phyloP scores from a whole-genome alignment of 1,140 invertebrate species.

The Teleopsis dalmanni region DNA sequence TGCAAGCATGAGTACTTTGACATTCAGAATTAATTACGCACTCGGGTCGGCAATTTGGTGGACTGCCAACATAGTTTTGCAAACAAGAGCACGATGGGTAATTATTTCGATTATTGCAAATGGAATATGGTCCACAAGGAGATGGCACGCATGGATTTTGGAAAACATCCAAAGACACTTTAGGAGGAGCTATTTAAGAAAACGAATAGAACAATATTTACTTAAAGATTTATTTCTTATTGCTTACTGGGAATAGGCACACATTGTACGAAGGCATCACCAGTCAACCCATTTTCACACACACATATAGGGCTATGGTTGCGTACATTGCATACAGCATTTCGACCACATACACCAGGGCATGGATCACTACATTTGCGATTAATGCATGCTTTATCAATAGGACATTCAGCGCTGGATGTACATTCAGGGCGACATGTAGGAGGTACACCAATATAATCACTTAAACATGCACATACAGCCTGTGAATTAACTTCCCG shows the following conservation, averaged over 20 bases:
- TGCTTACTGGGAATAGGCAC: slow-evolving; percentile 49
- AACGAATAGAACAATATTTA: slow-evolving; percentile 24
- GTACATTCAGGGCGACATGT: slow-evolving; percentile 69
- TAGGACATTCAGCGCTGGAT: slow-evolving; percentile 65
- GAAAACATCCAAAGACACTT: slow-evolving; percentile 20
- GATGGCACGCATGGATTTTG: slow-evolving; percentile 59
- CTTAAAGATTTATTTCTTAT: slow-evolving; percentile 22
- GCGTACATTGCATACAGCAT: slow-evolving; percentile 64
- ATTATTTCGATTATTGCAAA: slow-evolving; percentile 60
- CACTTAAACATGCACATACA: slow-evolving; percentile 65
- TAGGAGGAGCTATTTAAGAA: slow-evolving; percentile 37
- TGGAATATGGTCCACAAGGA: slow-evolving; percentile 72
- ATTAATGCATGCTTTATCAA: slow-evolving; percentile 65
- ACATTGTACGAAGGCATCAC: slow-evolving; percentile 56
- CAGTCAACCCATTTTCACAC: slow-evolving; percentile 62
- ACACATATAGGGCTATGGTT: slow-evolving; percentile 69
- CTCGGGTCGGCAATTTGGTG: slow-evolving; percentile 70
- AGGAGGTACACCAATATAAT: slow-evolving; percentile 65
- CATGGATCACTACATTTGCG: slow-evolving; percentile 77
- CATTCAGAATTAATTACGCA: slow-evolving; percentile 71
- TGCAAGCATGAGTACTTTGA: slow-evolving; percentile 57
- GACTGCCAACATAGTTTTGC: slow-evolving; percentile 61
- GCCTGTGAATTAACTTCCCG: slow-evolving; percentile 54
- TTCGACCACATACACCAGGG: slow-evolving; percentile 65
- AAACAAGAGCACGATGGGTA: slow-evolving; percentile 69